Conservation (phyloP, 1,140 invertebrate genomes). For the Brachionus rotundiformis region DNA sequence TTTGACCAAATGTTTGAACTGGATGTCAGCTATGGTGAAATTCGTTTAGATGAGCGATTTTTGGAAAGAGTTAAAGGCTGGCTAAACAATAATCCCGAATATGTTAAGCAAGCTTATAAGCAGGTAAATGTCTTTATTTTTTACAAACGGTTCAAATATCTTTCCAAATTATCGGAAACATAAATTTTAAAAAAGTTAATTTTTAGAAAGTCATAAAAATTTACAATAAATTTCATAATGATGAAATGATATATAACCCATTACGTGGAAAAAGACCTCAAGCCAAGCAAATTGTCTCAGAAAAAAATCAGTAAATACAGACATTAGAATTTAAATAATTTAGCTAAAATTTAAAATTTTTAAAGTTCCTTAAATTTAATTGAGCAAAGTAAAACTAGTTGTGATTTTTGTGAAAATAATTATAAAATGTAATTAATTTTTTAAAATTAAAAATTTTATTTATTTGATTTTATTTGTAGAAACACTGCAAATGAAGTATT, state of each 20-base stretch:
- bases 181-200: not conserved
- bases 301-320: constrained; percentile 48
- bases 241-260: constrained; percentile 51
- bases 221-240: constrained; percentile 22
- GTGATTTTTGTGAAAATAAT: constrained; percentile 52
- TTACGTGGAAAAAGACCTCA: constrained; percentile 44
- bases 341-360: too few species aligned
- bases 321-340: too few species aligned
- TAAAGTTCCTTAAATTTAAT: not conserved
- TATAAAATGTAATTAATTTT: constrained; percentile 34
- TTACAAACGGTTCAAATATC: too few species aligned
- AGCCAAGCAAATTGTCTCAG: not conserved
- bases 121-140: constrained; percentile 5
- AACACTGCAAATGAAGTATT: constrained; percentile 49
- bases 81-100: constrained; percentile 43
- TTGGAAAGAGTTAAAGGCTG: constrained; percentile 27
- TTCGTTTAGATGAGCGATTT: constrained; percentile 9
- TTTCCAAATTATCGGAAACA: too few species aligned
- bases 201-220: constrained; percentile 42
- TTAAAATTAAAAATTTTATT: not conserved
- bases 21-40: constrained; percentile 44
- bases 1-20: constrained; percentile 37
- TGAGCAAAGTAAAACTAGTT: constrained; percentile 22
- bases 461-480: not conserved
- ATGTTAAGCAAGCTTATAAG: constrained; percentile 11